Base-by-base conservation (phyloP, 2,888 invertebrate species). In the Galerucella pusilla region DNA sequence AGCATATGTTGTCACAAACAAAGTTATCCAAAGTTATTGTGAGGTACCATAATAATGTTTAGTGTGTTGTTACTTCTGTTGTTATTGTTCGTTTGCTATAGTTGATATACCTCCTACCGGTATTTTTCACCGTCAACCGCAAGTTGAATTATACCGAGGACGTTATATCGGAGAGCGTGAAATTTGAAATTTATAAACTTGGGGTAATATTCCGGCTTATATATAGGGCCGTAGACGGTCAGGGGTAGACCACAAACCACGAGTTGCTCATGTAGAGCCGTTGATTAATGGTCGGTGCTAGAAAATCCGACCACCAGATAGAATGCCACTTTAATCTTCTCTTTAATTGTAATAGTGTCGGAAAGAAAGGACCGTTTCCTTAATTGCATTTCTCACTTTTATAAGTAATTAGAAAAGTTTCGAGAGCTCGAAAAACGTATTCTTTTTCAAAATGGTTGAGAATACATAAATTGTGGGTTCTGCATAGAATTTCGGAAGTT, bases 221-320 rank as follows among this genome's bases (percentile, higher is more conserved):
- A 74, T 60, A 66, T 57, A 28, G 75, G 77, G 78, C 80, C 80
- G 75, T 80, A 81, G 82, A 81, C 80, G 83, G 82, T 78, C 81
- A 79, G 76, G 79, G 82, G 83, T 80, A 79, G 75, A 77, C 83
- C 83, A 75, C 82, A 83, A 84, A 82, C 85, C 84, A 82, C 84
- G 81, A 81, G 83, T 83, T 83, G 83, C 84, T 83, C 83, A 76
- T 82, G 80, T 79, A 75, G 77, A 77, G 73, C 80, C 80, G 68
- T 75, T 82, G 80, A 85, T 85, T 83, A 84, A 85, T 85, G 82
- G 81, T 80, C 81, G 78, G 81, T 81, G 80, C 79, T 83, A 74
- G 82, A 76, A 81, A 82, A 83, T 82, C 80, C 82, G 79, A 80
- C 78, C 75, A 71, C 77, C 75, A 72, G 75, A 76, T 75, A 74